These are phyloP conservation scores for Bombus impatiens DNA, from an alignment of 1,140 invertebrate species.

Conservation along the genomic window DNA sequence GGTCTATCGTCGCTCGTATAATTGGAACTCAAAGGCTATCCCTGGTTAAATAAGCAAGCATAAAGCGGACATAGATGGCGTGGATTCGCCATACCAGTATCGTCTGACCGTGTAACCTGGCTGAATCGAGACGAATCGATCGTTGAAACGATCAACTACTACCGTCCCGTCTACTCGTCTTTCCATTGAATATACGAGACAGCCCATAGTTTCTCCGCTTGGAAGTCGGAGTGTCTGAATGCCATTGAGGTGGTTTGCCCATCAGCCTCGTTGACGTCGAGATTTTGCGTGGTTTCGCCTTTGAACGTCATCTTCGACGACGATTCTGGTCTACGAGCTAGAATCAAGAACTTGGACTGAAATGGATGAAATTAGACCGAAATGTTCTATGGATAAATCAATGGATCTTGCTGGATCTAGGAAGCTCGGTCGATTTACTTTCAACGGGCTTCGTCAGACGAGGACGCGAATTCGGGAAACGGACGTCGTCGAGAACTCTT, in stretches of 20 bases:
- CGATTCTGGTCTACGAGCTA: neutral
- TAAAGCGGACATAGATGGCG: slow-evolving; percentile 1
- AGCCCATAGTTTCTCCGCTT: neutral
- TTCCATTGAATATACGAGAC: too few species aligned
- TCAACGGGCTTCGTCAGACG: slow-evolving; percentile 1
- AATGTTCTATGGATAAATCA: slow-evolving; percentile 19
- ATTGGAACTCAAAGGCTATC: slow-evolving; percentile 31
- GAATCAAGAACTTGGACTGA: neutral
- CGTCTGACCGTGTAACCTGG: slow-evolving; percentile 5
- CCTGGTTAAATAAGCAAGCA: slow-evolving; percentile 28
- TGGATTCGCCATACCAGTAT: neutral
- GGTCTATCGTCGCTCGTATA: slow-evolving; percentile 1
- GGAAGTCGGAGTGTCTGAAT: neutral
- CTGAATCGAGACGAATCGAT: slow-evolving; percentile 12
- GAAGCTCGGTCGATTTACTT: neutral
- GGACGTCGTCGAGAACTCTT: slow-evolving; percentile 44
- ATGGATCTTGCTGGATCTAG: slow-evolving; percentile 30
- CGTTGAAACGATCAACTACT: neutral
- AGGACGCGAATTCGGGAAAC: slow-evolving; percentile 59
- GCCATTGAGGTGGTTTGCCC: neutral
- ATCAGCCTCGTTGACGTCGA: neutral
- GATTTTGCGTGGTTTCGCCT: slow-evolving; percentile 20
- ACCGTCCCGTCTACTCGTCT: neutral
- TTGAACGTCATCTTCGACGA: slow-evolving; percentile 42
- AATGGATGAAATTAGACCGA: neutral